Base-by-base conservation (phyloP, 2,888 invertebrate genomes). In the Cynaeus angustus region DNA sequence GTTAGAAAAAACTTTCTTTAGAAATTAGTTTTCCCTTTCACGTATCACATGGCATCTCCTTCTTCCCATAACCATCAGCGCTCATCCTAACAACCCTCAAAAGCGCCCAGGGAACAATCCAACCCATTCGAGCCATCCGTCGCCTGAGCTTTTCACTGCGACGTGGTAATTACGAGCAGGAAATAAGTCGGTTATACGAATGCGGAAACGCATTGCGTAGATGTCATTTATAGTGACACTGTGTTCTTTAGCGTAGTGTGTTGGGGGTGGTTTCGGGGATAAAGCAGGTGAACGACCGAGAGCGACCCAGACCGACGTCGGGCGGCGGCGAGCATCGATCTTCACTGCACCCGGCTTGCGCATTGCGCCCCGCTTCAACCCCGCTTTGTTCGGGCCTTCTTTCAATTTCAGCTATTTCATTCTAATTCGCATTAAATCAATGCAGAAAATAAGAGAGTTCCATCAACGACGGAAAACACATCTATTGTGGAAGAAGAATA, bases 281-380 rank as follows among this genome's bases (percentile, higher is more conserved):
- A 56, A 71, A 72, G 75, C 82, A 82, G 84, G 84, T 83, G 83
- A 83, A 83, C 83, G 84, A 84, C 83, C 84, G 81, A 72, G 69
- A 79, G 77, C 83, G 83, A 83, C 84, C 84, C 83, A 83, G 83
- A 83, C 83, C 83, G 83, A 81, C 80, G 82, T 80, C 82, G 82
- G 80, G 79, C 77, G 81, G 78, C 80, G 82, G 80, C 79, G 78
- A 73, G 72, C 77, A 82, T 83, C 82, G 83, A 83, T 83, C 81
- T 81, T 73, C 78, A 78, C 78, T 83, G 83, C 82, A 82, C 81
- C 79, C 82, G 80, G 81, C 79, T 77, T 81, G 80, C 79, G 80
- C 72, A 73, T 66, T 67, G 68, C 72, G 70, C 62, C 68, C 66
- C 71, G 68, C 72, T 70, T 43, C 61, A 43, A 53, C 59, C 66